phyloP scores from a whole-genome alignment of 1,140 invertebrate genomes.

The Anadara kagoshimensis region DNA sequence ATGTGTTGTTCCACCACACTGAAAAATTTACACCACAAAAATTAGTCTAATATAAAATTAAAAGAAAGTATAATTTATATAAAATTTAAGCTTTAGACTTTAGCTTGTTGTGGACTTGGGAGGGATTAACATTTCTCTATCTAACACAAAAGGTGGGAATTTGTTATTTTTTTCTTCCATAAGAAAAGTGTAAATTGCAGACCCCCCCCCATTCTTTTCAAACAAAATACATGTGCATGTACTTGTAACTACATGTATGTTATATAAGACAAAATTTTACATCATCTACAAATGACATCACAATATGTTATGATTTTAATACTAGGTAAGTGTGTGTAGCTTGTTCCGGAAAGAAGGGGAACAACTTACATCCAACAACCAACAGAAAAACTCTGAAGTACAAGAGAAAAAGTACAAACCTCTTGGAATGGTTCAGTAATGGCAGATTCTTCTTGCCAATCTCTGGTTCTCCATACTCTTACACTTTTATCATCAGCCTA shows the following conservation, averaged over 20 bases:
- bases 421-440: constrained; percentile 95
- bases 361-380: not conserved
- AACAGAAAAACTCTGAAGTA: not conserved
- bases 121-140: not conserved
- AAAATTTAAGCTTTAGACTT: not conserved
- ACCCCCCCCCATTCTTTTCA: no score
- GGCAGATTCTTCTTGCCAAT: constrained; percentile 90
- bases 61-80: no score
- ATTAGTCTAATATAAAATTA: not conserved
- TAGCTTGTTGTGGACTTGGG: not conserved
- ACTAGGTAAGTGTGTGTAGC: no score
- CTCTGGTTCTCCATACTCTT: constrained; percentile 93
- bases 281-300: no score
- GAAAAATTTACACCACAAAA: constrained; percentile 20
- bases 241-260: no score
- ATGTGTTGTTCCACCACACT: constrained; percentile 94
- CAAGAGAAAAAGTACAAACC: constrained; percentile 63
- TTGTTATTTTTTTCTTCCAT: no score
- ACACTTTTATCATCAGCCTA: constrained; percentile 95
- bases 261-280: no score
- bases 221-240: no score
- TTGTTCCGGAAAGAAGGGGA: no score
- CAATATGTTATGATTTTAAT: no score
- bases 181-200: no score
- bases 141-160: no score